Evolutionary conservation across 1,140 invertebrate genomes (phyloP), one percentile per base, ranked within the genome.

Genomic region (Teleopsis dalmanni): DNA sequence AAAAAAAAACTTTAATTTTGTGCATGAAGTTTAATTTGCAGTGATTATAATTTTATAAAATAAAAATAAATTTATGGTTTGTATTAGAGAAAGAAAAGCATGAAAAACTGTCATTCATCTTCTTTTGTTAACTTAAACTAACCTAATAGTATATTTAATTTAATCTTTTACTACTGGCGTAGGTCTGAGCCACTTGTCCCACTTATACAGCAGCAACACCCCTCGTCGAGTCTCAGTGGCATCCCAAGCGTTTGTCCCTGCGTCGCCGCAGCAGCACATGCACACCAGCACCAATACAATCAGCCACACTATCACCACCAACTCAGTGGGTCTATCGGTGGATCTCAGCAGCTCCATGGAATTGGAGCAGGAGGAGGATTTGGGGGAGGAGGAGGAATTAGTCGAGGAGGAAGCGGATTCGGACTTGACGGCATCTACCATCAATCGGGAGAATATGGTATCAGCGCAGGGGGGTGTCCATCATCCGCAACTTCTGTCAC

Each of bases 321-420:
- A 53, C 54, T 57, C 57, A 47, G 57, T 53, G 62, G 62, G 41
- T 60, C 62, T 52, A 57, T 69, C 61, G 58, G 67, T 57, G 68
- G 68, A 70, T 71, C 68, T 61, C 68, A 71, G 47, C 68, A 71
- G 65, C 66, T 70, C 66, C 57, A 67, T 62, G 64, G 60, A 67
- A 55, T 67, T 67, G 66, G 65, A 68, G 52, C 57, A 65, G 53
- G 53, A 62, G 58, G 59, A 55, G 54, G 54, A 57, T 53, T 56
- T 54, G 54, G 61, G 56, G 58, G 44, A 33, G 56, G 56, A 54
- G 62, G 57, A 54, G 62, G 60, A 59, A 55, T 50, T 21, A 21
- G 34, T 16, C 22, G 29, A 31, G 16, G 23, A 34, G 36, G 33
- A 46, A 69, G 65, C 54, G 65, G 63, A 69, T 66, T 69, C 65